These are phyloP conservation scores for Hystrix brachyura DNA, from an alignment of 2,113 vertebrate species.

Conservation along the genomic window DNA sequence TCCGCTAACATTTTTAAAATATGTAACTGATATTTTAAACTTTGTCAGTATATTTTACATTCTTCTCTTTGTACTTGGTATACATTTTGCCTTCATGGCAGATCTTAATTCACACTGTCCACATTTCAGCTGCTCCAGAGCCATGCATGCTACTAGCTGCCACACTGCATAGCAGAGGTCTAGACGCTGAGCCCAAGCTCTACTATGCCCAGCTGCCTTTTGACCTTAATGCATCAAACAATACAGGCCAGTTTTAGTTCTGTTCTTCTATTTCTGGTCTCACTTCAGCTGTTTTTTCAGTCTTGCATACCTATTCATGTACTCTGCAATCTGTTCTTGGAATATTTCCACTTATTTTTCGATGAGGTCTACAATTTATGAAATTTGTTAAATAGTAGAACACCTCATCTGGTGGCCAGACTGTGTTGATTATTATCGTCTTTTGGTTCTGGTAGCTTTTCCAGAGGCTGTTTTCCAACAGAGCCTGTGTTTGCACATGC, in stretches of 20 bases:
- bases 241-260: not conserved
- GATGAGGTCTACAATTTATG: not conserved
- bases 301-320: not conserved
- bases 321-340: not conserved
- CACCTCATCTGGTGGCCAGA: slow-evolving; percentile 60
- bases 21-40: not conserved
- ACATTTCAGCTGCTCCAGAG: not conserved
- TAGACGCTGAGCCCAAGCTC: not conserved
- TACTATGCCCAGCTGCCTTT: not conserved
- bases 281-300: not conserved
- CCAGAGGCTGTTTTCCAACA: slow-evolving; percentile 13
- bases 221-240: not conserved
- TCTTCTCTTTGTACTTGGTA: not conserved
- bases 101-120: not conserved
- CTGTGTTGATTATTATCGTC: slow-evolving; percentile 33
- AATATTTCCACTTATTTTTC: not conserved
- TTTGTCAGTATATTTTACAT: not conserved
- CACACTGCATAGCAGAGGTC: not conserved
- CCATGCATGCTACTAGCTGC: accelerated
- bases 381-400: slow-evolving; percentile 43
- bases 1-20: not conserved
- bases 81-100: not conserved
- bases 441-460: slow-evolving; percentile 2
- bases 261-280: not conserved
- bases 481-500: slow-evolving; percentile 17